Evolutionary conservation across 2,113 vertebrate species (phyloP).

Genomic region (Solenodon paradoxus): DNA sequence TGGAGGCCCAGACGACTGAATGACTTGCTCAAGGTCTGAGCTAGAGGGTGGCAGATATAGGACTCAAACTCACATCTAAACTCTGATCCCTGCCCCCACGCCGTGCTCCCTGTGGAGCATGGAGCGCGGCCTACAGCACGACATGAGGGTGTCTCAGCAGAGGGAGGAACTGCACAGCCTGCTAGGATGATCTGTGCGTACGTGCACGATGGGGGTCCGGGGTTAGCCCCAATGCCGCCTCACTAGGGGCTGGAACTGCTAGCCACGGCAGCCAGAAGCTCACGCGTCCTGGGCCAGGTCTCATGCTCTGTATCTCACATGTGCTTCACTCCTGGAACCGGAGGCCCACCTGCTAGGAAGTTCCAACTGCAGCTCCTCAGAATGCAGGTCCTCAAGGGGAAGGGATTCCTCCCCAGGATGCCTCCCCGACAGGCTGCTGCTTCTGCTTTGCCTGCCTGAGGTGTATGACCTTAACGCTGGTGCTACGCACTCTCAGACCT

Average conservation of each 20-base stretch:
- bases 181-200: no score
- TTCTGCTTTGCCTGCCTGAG: not conserved
- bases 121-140: not conserved
- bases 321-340: not conserved
- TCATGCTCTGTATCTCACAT: rapidly evolving
- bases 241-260: rapidly evolving
- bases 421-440: no score
- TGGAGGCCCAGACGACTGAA: not conserved
- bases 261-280: not conserved
- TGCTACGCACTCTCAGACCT: not conserved
- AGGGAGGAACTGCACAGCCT: not conserved
- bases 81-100: not conserved
- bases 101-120: not conserved
- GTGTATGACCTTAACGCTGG: no score
- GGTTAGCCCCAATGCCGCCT: not conserved
- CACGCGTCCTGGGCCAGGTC: rapidly evolving
- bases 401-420: not conserved
- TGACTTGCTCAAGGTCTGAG: not conserved
- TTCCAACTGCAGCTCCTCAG: not conserved
- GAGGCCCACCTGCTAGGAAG: no score
- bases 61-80: not conserved
- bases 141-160: not conserved
- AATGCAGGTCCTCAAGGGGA: not conserved
- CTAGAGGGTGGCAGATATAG: not conserved
- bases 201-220: no score